Base-by-base conservation (phyloP, 1,140 invertebrate species). In the Aphis gossypii region DNA sequence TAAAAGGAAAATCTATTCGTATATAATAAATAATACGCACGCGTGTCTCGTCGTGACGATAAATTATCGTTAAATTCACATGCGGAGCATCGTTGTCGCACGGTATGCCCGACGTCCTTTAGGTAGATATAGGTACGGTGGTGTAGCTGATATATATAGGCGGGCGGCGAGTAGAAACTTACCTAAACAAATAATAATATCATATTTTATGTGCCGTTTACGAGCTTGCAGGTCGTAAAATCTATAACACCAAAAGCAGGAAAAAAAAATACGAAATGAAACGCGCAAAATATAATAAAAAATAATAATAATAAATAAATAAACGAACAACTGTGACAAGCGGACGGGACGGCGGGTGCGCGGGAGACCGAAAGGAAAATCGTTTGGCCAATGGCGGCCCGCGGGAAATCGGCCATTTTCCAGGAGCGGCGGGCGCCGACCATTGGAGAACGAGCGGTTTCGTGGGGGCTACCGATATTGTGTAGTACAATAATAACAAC, bases 371-470 rank as follows among this genome's bases (percentile, higher is more conserved):
- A 90, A 54, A 89, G 87, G 87, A 89, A 89, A 89, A 54, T 21
- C 51, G 41, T 30, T 1, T 23, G 38, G n/a, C 54, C 51, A 90
- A 90, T 90, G 88, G 54, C 21, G 11, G 88, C 88, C 38, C 20
- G 8, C 25, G 88, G 88, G 54, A 90, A 90, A 90, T 90, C 88
- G 88, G 88, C 88, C 88, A 90, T 90, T 90, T 90, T 90, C 88
- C 88, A 23, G 46, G 48, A 89, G 20, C 87, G 48, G n/a, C 88
- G 88, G 54, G 35, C 54, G 54, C 23, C 51, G 35, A 44, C 54
- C 88, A 60, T 90, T 90, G 88, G 88, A 25, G 44, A n/a, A 76
- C 41, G 30, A 14, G 44, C 30, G 84, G 21, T 41, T 68, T n/a
- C 44, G 84, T 46, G 11, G 44, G 60, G 14, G 60, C 60, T 30